These are phyloP conservation scores for Resseliella maxima DNA, from an alignment of 2,888 invertebrate species.

Conservation along the genomic window DNA sequence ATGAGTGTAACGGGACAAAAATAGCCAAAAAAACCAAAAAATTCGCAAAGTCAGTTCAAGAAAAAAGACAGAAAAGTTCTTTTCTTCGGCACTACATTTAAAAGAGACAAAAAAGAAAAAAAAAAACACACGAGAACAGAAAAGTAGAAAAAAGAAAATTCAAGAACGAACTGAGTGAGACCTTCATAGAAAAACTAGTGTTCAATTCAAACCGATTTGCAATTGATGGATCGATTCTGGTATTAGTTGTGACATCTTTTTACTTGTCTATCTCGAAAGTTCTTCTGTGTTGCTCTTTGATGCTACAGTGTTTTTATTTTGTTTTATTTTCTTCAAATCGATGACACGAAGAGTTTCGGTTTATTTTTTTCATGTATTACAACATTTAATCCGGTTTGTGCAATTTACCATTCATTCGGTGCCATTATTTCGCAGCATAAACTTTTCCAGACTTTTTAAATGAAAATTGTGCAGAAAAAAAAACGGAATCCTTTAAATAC, in stretches of 20 bases:
- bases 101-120: background rate
- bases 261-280: background rate
- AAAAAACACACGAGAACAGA: background rate
- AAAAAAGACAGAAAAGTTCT: background rate
- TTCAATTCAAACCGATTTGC: background rate
- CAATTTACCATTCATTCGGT: background rate
- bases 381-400: background rate
- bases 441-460: background rate
- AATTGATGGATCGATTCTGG: slow-evolving; percentile 16
- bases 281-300: background rate
- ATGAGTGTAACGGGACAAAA: no score
- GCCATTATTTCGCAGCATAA: background rate
- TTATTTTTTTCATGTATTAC: background rate
- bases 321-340: background rate
- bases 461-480: background rate
- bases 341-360: background rate
- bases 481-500: background rate
- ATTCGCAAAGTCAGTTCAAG: background rate
- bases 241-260: slow-evolving; percentile 31
- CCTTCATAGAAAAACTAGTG: slow-evolving; percentile 9
- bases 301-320: background rate
- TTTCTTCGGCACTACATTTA: background rate
- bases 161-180: no score
- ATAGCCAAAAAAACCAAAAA: background rate
- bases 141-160: background rate